Evolutionary conservation across 1,140 invertebrate species (phyloP).

Genomic region (Lucilia cuprina): DNA sequence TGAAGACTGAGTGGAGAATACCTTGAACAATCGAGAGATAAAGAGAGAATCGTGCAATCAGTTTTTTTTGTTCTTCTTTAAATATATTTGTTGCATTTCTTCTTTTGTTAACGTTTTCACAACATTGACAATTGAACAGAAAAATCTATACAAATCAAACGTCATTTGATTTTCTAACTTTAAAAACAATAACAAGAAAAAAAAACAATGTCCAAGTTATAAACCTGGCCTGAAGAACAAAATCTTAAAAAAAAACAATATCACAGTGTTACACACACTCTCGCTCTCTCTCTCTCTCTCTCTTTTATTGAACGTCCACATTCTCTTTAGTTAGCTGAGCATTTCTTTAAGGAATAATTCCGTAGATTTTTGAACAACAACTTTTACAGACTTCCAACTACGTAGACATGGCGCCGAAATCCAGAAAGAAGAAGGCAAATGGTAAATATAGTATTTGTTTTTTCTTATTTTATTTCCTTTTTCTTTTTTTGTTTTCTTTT

Average conservation of each 20-base stretch:
- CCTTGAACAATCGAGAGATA: no score
- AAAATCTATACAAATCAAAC: neutral
- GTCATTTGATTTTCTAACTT: neutral
- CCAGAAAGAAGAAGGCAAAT: conserved; percentile 63
- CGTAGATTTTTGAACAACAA: neutral
- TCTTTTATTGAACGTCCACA: neutral
- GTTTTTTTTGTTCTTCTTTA: neutral
- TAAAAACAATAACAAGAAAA: neutral
- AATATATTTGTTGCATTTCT: neutral
- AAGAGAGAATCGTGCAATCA: neutral
- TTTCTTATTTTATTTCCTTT: conserved; percentile 34
- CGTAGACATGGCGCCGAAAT: conserved; percentile 61
- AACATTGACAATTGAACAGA: neutral
- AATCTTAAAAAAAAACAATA: neutral
- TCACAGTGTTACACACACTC: neutral
- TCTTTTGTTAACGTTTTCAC: neutral
- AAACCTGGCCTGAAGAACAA: neutral
- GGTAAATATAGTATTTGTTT: conserved; percentile 56
- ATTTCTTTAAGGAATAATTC: neutral
- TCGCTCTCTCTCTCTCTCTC: neutral
- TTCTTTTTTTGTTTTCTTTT: conserved; percentile 20
- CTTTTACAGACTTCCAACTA: neutral
- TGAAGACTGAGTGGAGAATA: neutral
- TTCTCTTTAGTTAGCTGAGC: neutral
- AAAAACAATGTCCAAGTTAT: neutral